Evolutionary conservation across 1,140 invertebrate genomes (phyloP), one percentile per base, ranked within the genome.

Genomic region (Tetragnatha versicolor): DNA sequence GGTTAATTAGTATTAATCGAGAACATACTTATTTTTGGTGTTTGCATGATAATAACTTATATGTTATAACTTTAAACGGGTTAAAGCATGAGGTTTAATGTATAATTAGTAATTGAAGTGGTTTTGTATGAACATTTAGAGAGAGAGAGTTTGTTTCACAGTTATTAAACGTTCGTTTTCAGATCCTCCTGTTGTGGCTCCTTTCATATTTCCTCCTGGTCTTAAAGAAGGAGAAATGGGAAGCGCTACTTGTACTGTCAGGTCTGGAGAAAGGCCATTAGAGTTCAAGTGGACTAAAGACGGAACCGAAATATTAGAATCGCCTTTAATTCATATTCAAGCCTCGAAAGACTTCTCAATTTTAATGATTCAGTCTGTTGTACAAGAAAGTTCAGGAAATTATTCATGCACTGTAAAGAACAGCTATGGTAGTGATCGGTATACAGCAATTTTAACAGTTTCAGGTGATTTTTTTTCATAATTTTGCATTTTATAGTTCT

Each of bases 371-470:
- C 90, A 92, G 76, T 89, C 91, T 14, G 91, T 91, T 69, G 90
- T 89, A 81, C 91, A 92, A 53, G 88, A 89, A 83, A 92, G 94
- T 86, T 89, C 88, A 87, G 92, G 93, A 61, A 92, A 93, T 85
- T 95, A 94, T 85, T 91, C 92, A 0, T 98, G 96, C 85, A 89
- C 92, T 81, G 96, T 96, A 9, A 93, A 95, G 84, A 98, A 98
- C 86, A 91, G 92, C 14, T 95, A 94, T 85, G 95, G 95, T 39
- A 93, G 93, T 82, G 95, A 96, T 83, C 94, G 92, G 25, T 94
- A 96, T 47, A 96, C 94, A 3, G 95, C 97, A 85, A 91, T 92
- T 55, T 88, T 98, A 29, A 90, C 94, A 79, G 94, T 98, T 12
- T 89, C 94, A 80, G 93, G 93, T 94, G n/a, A n/a, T n/a, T n/a